Base-by-base conservation (phyloP, 2,797 vertebrate species). In the Leucoraja ocellata region DNA sequence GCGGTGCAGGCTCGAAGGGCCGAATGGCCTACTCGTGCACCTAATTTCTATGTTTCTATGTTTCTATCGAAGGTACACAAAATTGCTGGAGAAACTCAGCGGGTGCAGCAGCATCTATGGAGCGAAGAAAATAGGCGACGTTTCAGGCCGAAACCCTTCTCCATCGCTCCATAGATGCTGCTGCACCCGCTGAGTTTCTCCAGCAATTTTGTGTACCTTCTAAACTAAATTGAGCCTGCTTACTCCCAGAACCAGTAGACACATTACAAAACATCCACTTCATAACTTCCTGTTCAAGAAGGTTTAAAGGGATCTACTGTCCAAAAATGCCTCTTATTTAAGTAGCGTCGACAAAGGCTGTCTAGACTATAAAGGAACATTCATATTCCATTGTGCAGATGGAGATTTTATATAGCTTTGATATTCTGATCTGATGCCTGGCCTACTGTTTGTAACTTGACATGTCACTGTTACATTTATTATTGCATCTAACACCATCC, bases 321-420 rank as follows among this genome's bases (percentile, higher is more conserved):
- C 71, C 73, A 92, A n/a, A 46, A 92, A 28, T 76, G 23, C 23
- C 73, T 92, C 39, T 92, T 92, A 39, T 74, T 74, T 91, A 91
- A 91, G 46, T 76, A 74, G 90, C 4, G 11, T 74, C 76, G 90
- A 46, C 71, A 92, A 76, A 92, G 90, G 36, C 90, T 92, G 90
- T 92, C 71, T 74, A 58, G 71, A 76, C 90, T 92, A 74, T 76
- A 92, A 92, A 58, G 90, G 71, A 92, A 92, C 23, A 92, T 76
- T 92, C 76, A 92, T 92, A 92, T 92, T 92, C 90, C 71, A 92
- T 92, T 92, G 90, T 92, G 90, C 90, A 54, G 36, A 92, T 92
- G n/a, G 90, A 92, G 76, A n/a, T 92, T 92, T 92, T 92, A 92
- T 76, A 76, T 92, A n/a, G 71, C 90, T 92, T 92, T 92, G 90